Conservation (phyloP, 2,113 vertebrate species). For the Rousettus leschenaultii region DNA sequence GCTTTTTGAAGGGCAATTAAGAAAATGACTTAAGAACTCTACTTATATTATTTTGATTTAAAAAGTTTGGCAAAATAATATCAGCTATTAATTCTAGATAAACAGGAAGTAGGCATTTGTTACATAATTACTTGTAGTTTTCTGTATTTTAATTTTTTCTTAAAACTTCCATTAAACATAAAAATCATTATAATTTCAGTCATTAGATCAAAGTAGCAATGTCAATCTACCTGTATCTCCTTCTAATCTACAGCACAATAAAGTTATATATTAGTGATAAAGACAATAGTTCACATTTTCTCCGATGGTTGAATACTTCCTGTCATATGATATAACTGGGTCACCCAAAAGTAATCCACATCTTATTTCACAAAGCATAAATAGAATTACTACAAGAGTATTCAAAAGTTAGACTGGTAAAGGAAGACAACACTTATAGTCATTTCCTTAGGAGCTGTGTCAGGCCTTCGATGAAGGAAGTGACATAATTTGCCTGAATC, state of each 20-base stretch:
- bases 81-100: slow-evolving; percentile 17
- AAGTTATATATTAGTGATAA: background rate
- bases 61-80: background rate
- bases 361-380: slow-evolving; percentile 72
- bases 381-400: slow-evolving; percentile 74
- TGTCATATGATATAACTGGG: slow-evolving; percentile 58
- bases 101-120: background rate
- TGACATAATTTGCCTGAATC: background rate
- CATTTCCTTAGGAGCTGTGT: slow-evolving; percentile 51
- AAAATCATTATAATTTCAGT: background rate
- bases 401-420: slow-evolving; percentile 24
- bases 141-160: background rate
- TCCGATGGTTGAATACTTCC: background rate
- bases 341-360: slow-evolving; percentile 83
- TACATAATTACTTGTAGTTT: background rate
- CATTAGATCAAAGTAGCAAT: background rate
- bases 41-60: background rate
- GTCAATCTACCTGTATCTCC: background rate
- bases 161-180: background rate
- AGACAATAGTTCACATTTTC: background rate
- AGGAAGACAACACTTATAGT: slow-evolving; percentile 3
- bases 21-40: background rate
- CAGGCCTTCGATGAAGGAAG: slow-evolving; percentile 40
- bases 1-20: background rate
- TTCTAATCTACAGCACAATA: background rate